phyloP scores from a whole-genome alignment of 2,113 vertebrate genomes.

The Prochilodus magdalenae region DNA sequence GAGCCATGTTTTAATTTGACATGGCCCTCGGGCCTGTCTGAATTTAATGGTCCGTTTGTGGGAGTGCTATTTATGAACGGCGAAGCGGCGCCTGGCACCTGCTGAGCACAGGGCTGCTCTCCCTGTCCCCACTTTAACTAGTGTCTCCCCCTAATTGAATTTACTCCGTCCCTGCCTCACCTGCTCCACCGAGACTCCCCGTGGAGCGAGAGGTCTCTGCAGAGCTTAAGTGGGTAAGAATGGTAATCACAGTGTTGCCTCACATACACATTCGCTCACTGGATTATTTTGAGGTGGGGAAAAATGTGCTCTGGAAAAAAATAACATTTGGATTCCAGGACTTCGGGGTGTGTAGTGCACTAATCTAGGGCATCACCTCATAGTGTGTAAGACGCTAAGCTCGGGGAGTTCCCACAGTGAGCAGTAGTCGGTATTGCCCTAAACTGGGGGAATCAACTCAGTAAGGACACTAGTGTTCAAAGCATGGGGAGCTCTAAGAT shows the following conservation, averaged over 20 bases:
- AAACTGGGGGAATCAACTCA: too few relatives aligned
- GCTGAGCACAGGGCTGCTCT: neutral
- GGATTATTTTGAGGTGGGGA: neutral
- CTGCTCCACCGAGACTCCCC: slow-evolving; percentile 13
- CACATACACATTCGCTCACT: neutral
- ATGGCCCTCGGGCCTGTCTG: slow-evolving; percentile 24
- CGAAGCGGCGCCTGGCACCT: slow-evolving; percentile 18
- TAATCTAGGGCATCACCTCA: neutral
- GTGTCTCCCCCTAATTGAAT: slow-evolving; percentile 44
- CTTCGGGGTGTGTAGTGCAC: neutral
- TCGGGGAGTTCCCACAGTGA: too few relatives aligned
- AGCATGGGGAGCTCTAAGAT: too few relatives aligned
- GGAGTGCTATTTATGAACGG: slow-evolving; percentile 41
- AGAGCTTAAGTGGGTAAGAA: neutral
- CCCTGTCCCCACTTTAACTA: slow-evolving; percentile 36
- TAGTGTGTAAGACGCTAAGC: too few relatives aligned
- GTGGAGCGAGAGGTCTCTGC: slow-evolving; percentile 8
- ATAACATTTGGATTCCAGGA: neutral
- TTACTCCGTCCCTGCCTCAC: slow-evolving; percentile 13
- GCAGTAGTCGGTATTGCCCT: too few relatives aligned
- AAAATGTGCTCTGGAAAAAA: neutral
- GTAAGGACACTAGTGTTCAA: too few relatives aligned
- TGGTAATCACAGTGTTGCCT: slow-evolving; percentile 7
- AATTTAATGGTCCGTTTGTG: slow-evolving; percentile 40
- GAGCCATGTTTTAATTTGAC: slow-evolving; percentile 41